Conservation (phyloP, 2,113 vertebrate species). For the Ancistrus triradiatus region DNA sequence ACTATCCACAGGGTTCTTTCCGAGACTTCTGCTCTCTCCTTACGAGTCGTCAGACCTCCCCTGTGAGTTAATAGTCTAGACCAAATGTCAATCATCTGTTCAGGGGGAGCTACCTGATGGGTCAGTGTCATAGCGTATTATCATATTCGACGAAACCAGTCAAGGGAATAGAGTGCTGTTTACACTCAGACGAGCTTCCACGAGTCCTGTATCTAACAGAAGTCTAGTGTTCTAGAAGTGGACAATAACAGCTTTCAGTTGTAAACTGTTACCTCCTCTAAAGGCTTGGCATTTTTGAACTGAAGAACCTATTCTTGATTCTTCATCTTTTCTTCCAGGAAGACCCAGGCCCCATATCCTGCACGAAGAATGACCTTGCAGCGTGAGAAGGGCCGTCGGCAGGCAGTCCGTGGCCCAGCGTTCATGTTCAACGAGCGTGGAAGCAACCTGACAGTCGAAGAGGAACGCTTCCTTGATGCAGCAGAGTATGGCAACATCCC, state of each 20-base stretch:
- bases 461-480: conserved; percentile 47
- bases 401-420: conserved; percentile 76
- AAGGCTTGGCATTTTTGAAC: not conserved
- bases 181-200: conserved; percentile 12
- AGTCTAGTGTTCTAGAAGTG: too few relatives aligned
- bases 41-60: not conserved
- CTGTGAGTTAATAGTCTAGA: conserved; percentile 9
- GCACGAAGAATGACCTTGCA: conserved; percentile 69
- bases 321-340: conserved; percentile 21
- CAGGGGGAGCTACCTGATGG: conserved; percentile 30
- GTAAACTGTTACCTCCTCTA: too few relatives aligned
- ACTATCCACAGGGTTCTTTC: conserved; percentile 19
- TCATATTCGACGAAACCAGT: conserved; percentile 4
- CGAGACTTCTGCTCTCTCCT: not conserved
- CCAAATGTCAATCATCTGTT: conserved; percentile 24
- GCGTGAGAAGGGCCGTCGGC: conserved; percentile 80
- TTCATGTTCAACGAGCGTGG: conserved; percentile 83
- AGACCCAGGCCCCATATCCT: conserved; percentile 61
- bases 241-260: too few relatives aligned
- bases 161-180: not conserved
- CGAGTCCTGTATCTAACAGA: too few relatives aligned
- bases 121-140: conserved; percentile 15
- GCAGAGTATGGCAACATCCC: conserved; percentile 48
- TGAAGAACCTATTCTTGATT: not conserved
- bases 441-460: conserved; percentile 67